A percentile compares a stretch with the other conserved stretches of the same genome.
phyloP scores from a whole-genome alignment of 2,113 vertebrate species.

The Gila orcuttii region DNA sequence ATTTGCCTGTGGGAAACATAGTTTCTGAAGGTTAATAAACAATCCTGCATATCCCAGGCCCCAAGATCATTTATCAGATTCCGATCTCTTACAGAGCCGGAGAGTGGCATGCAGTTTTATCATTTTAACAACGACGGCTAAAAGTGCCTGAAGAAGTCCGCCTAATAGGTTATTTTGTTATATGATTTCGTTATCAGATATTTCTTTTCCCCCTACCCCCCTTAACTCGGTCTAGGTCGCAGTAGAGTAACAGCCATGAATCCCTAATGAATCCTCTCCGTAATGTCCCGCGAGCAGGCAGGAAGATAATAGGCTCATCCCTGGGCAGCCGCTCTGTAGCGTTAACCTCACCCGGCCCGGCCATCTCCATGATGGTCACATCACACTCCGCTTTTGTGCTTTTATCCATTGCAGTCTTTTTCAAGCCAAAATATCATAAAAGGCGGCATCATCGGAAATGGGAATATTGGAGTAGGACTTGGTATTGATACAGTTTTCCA shows the following conservation, averaged over 20 bases:
- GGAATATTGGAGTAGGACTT: background rate
- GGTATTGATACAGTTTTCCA: background rate
- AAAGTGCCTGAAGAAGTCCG: conserved; percentile 74
- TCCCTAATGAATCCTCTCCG: conserved; percentile 71
- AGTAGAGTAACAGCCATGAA: conserved; percentile 65
- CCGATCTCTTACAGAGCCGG: conserved; percentile 71
- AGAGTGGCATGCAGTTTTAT: conserved; percentile 77
- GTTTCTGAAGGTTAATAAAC: conserved; percentile 79
- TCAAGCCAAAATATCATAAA: background rate
- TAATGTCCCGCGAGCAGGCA: conserved; percentile 64
- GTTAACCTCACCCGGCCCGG: conserved; percentile 57
- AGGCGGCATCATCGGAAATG: background rate
- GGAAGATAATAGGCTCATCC: conserved; percentile 69
- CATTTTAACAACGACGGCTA: conserved; percentile 76
- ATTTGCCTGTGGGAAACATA: conserved; percentile 74
- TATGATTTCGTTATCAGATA: conserved; percentile 76
- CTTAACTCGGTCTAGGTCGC: conserved; percentile 62
- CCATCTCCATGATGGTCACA: conserved; percentile 53
- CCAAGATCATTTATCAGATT: conserved; percentile 77
- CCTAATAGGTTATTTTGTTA: conserved; percentile 78
- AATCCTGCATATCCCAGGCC: conserved; percentile 70
- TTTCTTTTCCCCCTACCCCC: conserved; percentile 57
- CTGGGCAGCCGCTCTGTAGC: conserved; percentile 54
- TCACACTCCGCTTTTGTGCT: conserved; percentile 43
- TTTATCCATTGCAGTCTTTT: conserved; percentile 14